Evolutionary conservation across 2,797 vertebrate species (phyloP).

Genomic region (Tachyglossus aculeatus): DNA sequence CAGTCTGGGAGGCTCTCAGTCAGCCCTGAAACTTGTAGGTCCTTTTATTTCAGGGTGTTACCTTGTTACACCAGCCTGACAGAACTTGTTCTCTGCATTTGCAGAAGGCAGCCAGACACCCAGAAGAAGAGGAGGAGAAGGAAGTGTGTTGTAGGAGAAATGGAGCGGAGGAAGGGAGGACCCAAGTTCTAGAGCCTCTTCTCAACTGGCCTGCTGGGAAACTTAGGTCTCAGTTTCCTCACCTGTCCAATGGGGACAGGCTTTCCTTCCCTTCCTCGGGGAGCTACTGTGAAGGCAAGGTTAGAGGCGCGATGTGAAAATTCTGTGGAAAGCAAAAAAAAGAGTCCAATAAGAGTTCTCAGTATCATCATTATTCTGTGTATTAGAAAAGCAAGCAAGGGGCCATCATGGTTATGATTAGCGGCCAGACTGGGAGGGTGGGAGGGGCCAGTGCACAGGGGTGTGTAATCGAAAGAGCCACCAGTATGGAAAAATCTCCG

Average conservation of each 20-base stretch:
- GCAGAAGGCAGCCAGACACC: too few relatives aligned
- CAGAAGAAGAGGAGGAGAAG: too few relatives aligned
- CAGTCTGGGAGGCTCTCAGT: too few relatives aligned
- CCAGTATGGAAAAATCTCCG: not conserved
- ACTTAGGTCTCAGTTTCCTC: not conserved
- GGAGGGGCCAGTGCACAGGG: not conserved
- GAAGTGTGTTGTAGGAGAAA: not conserved
- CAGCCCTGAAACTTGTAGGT: not conserved
- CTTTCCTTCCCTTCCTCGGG: not conserved
- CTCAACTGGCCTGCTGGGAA: not conserved
- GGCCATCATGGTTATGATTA: not conserved
- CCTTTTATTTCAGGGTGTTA: too few relatives aligned
- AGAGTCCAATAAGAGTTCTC: too few relatives aligned
- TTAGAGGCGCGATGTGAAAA: not conserved
- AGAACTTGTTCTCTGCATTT: too few relatives aligned
- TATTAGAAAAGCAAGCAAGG: too few relatives aligned
- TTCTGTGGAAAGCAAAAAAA: too few relatives aligned
- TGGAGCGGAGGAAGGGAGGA: not conserved
- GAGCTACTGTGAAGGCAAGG: not conserved
- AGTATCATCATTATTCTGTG: too few relatives aligned
- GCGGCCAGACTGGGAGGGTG: not conserved
- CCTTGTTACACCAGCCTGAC: too few relatives aligned
- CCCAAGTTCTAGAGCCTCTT: not conserved
- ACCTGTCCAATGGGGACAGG: not conserved
- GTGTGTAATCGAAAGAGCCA: slow-evolving; percentile 4